phyloP scores from a whole-genome alignment of 2,888 invertebrate genomes.

The Chloroclysta siterata region DNA sequence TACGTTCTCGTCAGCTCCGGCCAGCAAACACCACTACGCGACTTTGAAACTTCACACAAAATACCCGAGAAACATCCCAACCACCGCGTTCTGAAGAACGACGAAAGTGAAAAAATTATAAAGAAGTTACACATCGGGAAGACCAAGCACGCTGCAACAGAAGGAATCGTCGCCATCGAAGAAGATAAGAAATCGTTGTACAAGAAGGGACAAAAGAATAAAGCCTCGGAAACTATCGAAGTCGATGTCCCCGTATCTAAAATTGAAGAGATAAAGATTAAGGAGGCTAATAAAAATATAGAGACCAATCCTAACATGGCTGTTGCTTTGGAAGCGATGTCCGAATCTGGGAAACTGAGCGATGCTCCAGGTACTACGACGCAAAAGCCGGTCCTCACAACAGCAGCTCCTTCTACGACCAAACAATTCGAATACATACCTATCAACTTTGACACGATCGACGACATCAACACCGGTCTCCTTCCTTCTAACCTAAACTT shows the following conservation, averaged over 20 bases:
- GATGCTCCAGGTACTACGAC: constrained; percentile 77
- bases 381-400: constrained; percentile 84
- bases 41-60: constrained; percentile 90
- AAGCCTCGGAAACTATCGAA: constrained; percentile 74
- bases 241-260: constrained; percentile 79
- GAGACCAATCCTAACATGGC: constrained; percentile 76
- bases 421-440: constrained; percentile 74
- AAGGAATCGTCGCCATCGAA: constrained; percentile 79
- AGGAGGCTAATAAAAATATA: constrained; percentile 78
- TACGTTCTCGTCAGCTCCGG: constrained; percentile 87
- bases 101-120: constrained; percentile 76
- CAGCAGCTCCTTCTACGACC: constrained; percentile 70
- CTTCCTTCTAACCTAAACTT: constrained; percentile 82
- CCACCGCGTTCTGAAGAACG: constrained; percentile 59
- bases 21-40: constrained; percentile 75
- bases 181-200: constrained; percentile 72
- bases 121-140: constrained; percentile 72
- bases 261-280: constrained; percentile 77
- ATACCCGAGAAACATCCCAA: constrained; percentile 83
- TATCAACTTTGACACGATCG: constrained; percentile 80
- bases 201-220: constrained; percentile 71
- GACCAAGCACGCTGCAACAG: constrained; percentile 65
- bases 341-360: constrained; percentile 77
- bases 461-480: constrained; percentile 77
- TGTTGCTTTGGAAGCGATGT: constrained; percentile 76